phyloP scores from a whole-genome alignment of 37 sponge, comb jelly and placozoan species.

The Ianthella basta region DNA sequence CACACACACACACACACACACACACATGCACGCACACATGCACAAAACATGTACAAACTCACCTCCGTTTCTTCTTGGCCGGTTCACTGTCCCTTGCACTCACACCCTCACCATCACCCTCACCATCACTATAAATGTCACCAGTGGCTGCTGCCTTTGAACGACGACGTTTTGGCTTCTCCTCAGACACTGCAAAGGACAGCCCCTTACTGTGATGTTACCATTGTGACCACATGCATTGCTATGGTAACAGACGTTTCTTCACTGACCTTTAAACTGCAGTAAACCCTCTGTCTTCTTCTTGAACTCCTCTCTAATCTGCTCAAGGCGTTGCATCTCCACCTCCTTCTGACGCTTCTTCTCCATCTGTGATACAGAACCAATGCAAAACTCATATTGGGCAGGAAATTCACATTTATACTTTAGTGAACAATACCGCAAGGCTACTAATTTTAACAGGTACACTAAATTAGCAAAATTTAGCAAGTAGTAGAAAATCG shows the following conservation, averaged over 20 bases:
- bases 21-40: too few relatives aligned
- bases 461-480: not conserved
- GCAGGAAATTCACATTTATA: too few relatives aligned
- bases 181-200: not conserved
- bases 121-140: constrained; percentile 78
- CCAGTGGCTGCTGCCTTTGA: constrained; percentile 26
- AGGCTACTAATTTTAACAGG: too few relatives aligned
- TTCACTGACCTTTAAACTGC: constrained; percentile 49
- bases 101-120: constrained; percentile 27
- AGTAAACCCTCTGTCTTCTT: constrained; percentile 69
- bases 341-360: constrained; percentile 48
- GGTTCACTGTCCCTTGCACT: not conserved
- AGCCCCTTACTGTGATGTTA: not conserved
- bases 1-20: too few relatives aligned
- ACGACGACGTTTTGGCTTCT: not conserved
- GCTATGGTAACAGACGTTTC: not conserved
- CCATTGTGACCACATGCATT: not conserved
- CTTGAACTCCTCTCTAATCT: constrained; percentile 73
- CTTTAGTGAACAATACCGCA: too few relatives aligned
- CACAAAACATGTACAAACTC: too few relatives aligned
- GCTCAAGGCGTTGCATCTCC: constrained; percentile 64
- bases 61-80: constrained; percentile 38
- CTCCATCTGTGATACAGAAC: constrained; percentile 46
- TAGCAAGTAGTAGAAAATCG: not conserved
- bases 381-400: too few relatives aligned